These are phyloP conservation scores for Zaprionus vittiger DNA, from an alignment of 1,140 invertebrate genomes.

Conservation along the genomic window DNA sequence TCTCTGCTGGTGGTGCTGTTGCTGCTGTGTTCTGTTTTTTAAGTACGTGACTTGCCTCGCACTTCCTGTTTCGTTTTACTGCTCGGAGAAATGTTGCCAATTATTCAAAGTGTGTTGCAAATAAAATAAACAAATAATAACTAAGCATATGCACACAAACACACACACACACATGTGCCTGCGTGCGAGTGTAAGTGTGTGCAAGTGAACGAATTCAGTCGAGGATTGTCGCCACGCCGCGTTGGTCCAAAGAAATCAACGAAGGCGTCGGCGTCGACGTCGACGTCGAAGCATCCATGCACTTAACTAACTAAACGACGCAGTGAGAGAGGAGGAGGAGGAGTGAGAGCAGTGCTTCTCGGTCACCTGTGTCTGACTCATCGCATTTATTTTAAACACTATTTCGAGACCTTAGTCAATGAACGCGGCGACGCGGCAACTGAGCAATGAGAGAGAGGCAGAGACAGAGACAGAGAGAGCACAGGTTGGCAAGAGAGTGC, in stretches of 20 bases:
- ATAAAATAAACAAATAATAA: conserved; percentile 61
- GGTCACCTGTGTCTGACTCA: conserved; percentile 58
- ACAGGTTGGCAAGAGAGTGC: conserved; percentile 1
- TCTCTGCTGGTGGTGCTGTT: not conserved
- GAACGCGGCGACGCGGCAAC: conserved; percentile 27
- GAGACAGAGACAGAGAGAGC: not conserved
- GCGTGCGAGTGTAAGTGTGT: not conserved
- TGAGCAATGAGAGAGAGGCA: conserved; percentile 2
- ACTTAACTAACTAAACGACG: conserved; percentile 11
- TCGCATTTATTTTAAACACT: conserved; percentile 59
- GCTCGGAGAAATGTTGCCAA: conserved; percentile 57
- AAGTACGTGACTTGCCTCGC: conserved; percentile 60
- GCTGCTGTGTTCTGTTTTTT: conserved; percentile 42
- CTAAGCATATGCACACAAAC: not conserved
- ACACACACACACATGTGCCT: conserved; percentile 1
- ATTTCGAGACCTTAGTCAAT: conserved; percentile 58
- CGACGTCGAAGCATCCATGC: conserved; percentile 26
- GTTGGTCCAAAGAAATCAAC: conserved; percentile 49
- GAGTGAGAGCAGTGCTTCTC: conserved; percentile 4
- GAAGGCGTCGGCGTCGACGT: not conserved
- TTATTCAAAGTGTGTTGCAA: conserved; percentile 52
- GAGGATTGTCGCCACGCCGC: conserved; percentile 30
- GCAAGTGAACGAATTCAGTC: not conserved
- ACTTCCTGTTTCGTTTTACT: conserved; percentile 55
- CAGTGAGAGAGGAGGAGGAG: not conserved